Conservation (phyloP, 2,113 vertebrate species). For the Astur gentilis region DNA sequence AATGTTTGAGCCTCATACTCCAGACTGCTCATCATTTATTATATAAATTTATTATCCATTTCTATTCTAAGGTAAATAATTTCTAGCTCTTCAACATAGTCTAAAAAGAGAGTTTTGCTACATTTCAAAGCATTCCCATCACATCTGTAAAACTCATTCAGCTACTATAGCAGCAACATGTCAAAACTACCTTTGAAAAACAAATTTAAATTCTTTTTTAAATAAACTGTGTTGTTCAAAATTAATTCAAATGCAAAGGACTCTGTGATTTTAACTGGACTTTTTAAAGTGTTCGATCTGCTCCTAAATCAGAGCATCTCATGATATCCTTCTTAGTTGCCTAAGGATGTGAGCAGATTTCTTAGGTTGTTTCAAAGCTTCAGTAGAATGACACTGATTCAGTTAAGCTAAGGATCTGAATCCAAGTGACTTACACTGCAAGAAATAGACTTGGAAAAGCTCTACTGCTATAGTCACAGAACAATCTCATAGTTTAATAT, state of each 20-base stretch:
- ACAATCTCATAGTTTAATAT: background rate
- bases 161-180: background rate
- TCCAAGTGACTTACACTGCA: background rate
- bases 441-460: background rate
- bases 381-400: background rate
- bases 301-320: background rate
- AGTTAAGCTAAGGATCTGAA: background rate
- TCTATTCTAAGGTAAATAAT: background rate
- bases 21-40: background rate
- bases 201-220: background rate
- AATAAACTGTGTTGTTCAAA: background rate
- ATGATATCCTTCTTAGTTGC: background rate
- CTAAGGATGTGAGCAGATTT: background rate
- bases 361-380: background rate
- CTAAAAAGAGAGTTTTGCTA: background rate
- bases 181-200: background rate
- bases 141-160: background rate
- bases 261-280: background rate
- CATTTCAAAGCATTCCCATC: background rate
- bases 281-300: background rate
- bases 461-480: background rate
- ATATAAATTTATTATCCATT: background rate
- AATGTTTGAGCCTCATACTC: background rate
- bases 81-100: background rate
- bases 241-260: background rate